These are phyloP conservation scores for Acipenser transmontanus DNA, from an alignment of 2,797 vertebrate species.

Conservation along the genomic window DNA sequence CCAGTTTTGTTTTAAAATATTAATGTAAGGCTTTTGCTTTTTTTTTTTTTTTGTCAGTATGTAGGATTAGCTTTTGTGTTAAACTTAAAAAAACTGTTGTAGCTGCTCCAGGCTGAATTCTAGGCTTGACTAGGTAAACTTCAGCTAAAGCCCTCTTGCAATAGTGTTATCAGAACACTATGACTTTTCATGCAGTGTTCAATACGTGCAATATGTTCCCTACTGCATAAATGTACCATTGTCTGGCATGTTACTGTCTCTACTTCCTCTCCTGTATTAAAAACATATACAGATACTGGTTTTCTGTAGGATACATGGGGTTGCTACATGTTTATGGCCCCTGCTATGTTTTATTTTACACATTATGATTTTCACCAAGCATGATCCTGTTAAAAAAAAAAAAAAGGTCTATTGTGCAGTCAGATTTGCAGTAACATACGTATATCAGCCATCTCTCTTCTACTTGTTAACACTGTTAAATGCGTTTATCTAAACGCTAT, in stretches of 20 bases:
- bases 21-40: neutral
- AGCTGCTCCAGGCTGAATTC: neutral
- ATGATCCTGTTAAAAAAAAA: constrained; percentile 8
- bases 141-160: neutral
- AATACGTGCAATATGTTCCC: neutral
- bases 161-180: constrained; percentile 1
- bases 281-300: neutral
- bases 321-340: neutral
- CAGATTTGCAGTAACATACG: constrained; percentile 1
- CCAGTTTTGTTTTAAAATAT: neutral
- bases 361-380: constrained; percentile 2
- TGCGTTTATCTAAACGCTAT: constrained; percentile 12
- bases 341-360: constrained; percentile 1
- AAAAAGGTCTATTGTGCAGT: neutral
- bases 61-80: too few relatives aligned
- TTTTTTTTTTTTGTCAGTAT: too few relatives aligned
- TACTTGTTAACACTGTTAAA: constrained; percentile 1
- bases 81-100: neutral
- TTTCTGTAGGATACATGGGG: too few relatives aligned
- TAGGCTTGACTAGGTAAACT: neutral
- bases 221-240: constrained; percentile 1
- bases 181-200: neutral
- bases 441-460: constrained; percentile 3
- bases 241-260: neutral
- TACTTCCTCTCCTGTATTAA: constrained; percentile 1